These are phyloP conservation scores for Scaptomyza caliginosa DNA, from an alignment of 2,888 invertebrate species.

Conservation along the genomic window DNA sequence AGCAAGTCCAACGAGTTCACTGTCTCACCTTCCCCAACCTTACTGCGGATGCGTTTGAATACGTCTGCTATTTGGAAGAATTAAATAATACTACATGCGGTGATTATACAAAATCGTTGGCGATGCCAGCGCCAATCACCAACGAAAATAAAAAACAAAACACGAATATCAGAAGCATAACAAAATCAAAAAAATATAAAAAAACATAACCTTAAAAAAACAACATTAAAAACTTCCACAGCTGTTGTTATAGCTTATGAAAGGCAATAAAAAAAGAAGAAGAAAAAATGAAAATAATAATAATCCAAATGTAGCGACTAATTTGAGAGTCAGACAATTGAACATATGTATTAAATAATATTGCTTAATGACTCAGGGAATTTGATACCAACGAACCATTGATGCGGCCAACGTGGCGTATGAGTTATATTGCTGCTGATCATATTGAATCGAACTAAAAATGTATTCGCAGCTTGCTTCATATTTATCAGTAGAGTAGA, in stretches of 20 bases:
- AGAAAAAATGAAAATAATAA: constrained; percentile 13
- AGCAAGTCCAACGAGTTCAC: constrained; percentile 26
- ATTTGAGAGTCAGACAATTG: constrained; percentile 25
- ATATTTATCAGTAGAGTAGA: background rate
- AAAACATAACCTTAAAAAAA: constrained; percentile 1
- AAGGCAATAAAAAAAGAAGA: background rate
- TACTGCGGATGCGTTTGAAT: constrained; percentile 10
- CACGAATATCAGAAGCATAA: constrained; percentile 26
- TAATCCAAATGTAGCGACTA: constrained; percentile 28
- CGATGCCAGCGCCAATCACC: constrained; percentile 43
- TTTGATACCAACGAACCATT: constrained; percentile 8
- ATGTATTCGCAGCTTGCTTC: background rate
- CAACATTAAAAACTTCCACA: constrained; percentile 4
- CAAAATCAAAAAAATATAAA: constrained; percentile 23
- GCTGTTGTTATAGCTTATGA: constrained; percentile 16
- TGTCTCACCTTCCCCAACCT: background rate
- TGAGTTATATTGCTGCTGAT: background rate
- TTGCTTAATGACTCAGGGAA: constrained; percentile 24
- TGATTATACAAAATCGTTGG: constrained; percentile 20
- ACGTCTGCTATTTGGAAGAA: constrained; percentile 40
- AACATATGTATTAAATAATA: constrained; percentile 21
- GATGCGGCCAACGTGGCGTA: constrained; percentile 1
- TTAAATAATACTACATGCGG: constrained; percentile 44
- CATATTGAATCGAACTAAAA: background rate
- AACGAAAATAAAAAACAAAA: constrained; percentile 1